Evolutionary conservation across 2,113 vertebrate species (phyloP), one percentile per base, ranked within the genome.

Genomic region (Sander vitreus): DNA sequence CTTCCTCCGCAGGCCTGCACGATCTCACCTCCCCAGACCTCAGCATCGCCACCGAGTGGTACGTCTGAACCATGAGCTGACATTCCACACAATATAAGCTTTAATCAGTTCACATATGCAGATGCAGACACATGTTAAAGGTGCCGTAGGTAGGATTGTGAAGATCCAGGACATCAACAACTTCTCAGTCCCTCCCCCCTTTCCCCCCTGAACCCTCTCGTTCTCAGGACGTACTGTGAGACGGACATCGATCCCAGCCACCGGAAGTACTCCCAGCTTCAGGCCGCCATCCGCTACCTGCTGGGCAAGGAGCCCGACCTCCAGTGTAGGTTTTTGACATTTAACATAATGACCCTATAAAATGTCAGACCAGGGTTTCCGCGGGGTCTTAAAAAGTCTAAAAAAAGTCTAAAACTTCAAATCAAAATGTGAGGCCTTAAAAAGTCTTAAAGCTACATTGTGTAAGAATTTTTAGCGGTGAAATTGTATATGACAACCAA

Each of bases 21-120:
- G 98, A 99, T 79, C 90, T 99, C 70, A 96, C 97, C 54, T 98
- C 98, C 70, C 98, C 98, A 8, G 98, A 99, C 63, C 90, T 99
- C 78, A 95, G 87, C 23, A 93, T 99, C 86, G 96, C 98, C 0
- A 89, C 95, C 0, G 97, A 98, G 75, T 99, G 98, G 98, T 99
- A 92, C 84, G 91, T 85, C 18, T 69, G n/a, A n/a, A n/a, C 25
- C 19, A 33, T 5, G 21, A 58, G 36, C 10, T 58, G 25, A 74
- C 0, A n/a, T n/a, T 11, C 39, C 2, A 39, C 39, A 39, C 39
- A 39, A 39, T 54, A 10, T 8, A 11, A n/a, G 8, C 9, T 39
- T 39, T 39, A 39, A 39, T 60, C 16, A 13, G 12, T 53, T 23
- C 23, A n/a, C 12, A 30, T 16, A 21, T n/a, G 21, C 51, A 23